These are phyloP conservation scores for Harlomillsia oculata DNA, from an alignment of 1,140 invertebrate genomes.

Conservation along the genomic window DNA sequence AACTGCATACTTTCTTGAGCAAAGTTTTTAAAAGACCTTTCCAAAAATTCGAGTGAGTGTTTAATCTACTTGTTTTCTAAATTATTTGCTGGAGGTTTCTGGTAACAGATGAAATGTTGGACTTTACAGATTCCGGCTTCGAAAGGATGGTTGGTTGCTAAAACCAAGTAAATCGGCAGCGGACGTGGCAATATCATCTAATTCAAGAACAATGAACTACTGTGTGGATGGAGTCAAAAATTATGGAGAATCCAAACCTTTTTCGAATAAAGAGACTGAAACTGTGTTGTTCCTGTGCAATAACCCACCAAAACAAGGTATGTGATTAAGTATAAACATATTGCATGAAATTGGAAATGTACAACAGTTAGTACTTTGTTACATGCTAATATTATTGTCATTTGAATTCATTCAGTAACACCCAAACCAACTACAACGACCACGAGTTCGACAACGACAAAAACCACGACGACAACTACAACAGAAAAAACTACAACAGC, in stretches of 20 bases:
- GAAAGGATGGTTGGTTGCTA: conserved; percentile 22
- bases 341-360: neutral
- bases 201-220: conserved; percentile 6
- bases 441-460: neutral
- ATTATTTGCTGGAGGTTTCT: neutral
- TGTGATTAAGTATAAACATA: neutral
- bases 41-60: conserved; percentile 1
- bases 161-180: neutral
- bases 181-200: conserved; percentile 8
- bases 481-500: conserved; percentile 1
- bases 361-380: neutral
- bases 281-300: conserved; percentile 17
- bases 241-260: conserved; percentile 1
- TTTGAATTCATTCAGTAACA: no score
- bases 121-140: conserved; percentile 6
- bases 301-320: neutral
- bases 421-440: conserved; percentile 5
- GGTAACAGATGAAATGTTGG: neutral
- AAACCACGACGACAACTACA: conserved; percentile 5
- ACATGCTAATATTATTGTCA: no score
- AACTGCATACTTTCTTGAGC: neutral
- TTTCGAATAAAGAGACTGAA: conserved; percentile 9
- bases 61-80: neutral
- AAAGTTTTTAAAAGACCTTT: conserved; percentile 9
- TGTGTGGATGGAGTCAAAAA: conserved; percentile 22